phyloP scores from a whole-genome alignment of 2,888 invertebrate species.

The Atethmia centrago region DNA sequence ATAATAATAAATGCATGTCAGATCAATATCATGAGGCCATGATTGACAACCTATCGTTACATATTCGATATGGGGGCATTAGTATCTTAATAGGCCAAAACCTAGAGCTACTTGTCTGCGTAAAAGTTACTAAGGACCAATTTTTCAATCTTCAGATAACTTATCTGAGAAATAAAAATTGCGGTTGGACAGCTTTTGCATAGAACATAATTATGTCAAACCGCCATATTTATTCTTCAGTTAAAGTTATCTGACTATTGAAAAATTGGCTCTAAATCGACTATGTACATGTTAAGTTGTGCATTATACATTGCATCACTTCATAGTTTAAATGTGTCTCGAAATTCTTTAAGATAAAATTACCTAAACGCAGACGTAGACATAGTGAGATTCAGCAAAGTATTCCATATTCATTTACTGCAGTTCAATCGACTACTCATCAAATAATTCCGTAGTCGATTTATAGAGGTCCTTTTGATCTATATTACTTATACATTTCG shows the following conservation, averaged over 20 bases:
- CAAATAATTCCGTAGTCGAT: slow-evolving; percentile 8
- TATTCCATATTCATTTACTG: slow-evolving; percentile 34
- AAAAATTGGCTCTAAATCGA: neutral
- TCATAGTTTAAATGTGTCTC: neutral
- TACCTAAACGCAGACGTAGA: slow-evolving; percentile 28
- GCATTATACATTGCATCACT: slow-evolving; percentile 9
- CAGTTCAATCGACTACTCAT: slow-evolving; percentile 13
- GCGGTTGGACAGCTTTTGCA: neutral
- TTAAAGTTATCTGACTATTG: neutral
- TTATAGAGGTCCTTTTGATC: neutral
- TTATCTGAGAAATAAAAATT: neutral
- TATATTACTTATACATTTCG: slow-evolving; percentile 1
- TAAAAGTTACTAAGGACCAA: slow-evolving; percentile 1
- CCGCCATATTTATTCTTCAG: neutral
- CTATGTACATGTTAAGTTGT: neutral
- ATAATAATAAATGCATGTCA: slow-evolving; percentile 63
- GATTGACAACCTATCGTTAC: slow-evolving; percentile 57
- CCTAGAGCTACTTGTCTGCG: slow-evolving; percentile 10
- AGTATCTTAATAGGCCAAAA: neutral
- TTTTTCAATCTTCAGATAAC: neutral
- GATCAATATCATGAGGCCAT: slow-evolving; percentile 63
- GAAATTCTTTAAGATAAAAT: neutral
- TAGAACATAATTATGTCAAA: neutral
- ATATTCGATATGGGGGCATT: slow-evolving; percentile 40
- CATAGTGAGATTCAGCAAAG: slow-evolving; percentile 53